Evolutionary conservation across 1,140 invertebrate genomes (phyloP), one percentile per base, ranked within the genome.

Genomic region (Apocrypta bakeri): DNA sequence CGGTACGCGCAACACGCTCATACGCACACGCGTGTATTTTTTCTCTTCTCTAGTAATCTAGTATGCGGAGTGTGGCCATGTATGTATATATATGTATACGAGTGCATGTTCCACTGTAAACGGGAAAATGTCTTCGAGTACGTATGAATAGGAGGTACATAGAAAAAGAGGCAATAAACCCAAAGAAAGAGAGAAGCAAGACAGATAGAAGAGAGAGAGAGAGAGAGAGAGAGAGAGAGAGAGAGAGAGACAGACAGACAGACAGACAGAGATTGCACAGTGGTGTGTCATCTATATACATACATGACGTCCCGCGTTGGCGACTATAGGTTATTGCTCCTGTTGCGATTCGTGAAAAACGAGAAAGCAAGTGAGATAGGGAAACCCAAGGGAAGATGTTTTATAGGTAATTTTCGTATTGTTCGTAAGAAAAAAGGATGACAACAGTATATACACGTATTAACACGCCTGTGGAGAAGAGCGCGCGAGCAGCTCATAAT

Each of bases 321-420:
- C 63, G 8, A 25, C 63, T 66, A 25, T 66, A 66, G 63, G 63
- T 66, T 66, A 66, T 66, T 66, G 25, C 63, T 66, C 63, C 24
- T 27, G 63, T 25, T 66, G 63, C 27, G 27, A 80, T 68, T 80
- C 68, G 40, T 68, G 78, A 71, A 79, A 69, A 71, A 33, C 42
- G 21, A 56, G 48, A 17, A 17, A 48, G 14, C 14, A 21, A 56
- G 48, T 21, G 48, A 56, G 48, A 1, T 12, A 0, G 42, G 21
- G 17, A 48, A 17, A 48, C 12, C 1, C n/a, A 79, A 25, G 17
- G 33, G n/a, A n/a, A n/a, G n/a, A n/a, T n/a, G n/a, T n/a, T n/a
- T n/a, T n/a, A n/a, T n/a, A n/a, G n/a, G n/a, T n/a, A n/a, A n/a
- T n/a, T n/a, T n/a, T n/a, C n/a, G n/a, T n/a, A n/a, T n/a, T n/a